Evolutionary conservation across 1,140 invertebrate species (phyloP).

Genomic region (Temnothorax curvispinosus): DNA sequence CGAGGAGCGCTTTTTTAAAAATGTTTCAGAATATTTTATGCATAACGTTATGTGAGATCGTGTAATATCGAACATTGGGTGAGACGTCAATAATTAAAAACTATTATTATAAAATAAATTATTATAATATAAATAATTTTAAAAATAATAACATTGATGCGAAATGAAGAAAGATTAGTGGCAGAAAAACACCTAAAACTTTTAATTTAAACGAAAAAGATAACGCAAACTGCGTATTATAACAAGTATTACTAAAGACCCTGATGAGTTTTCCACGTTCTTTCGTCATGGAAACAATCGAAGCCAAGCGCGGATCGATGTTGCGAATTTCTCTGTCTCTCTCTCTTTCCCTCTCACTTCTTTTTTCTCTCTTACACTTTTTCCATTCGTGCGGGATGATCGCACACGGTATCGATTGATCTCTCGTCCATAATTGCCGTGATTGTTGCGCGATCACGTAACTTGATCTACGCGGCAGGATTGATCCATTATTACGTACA

Average conservation of each 20-base stretch:
- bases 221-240: neutral
- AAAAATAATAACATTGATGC: neutral
- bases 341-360: neutral
- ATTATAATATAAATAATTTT: too few relatives aligned
- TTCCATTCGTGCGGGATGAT: neutral
- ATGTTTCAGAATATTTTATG: neutral
- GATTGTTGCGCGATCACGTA: conserved; percentile 54
- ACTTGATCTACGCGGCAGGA: conserved; percentile 33
- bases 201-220: neutral
- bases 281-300: neutral
- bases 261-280: neutral
- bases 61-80: neutral
- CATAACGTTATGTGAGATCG: neutral
- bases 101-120: too few relatives aligned
- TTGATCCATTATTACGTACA: conserved; percentile 3
- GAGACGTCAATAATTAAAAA: neutral
- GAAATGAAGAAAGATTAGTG: neutral
- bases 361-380: neutral
- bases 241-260: neutral
- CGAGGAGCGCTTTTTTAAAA: neutral
- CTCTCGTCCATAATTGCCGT: conserved; percentile 39
- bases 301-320: conserved; percentile 14
- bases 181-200: neutral
- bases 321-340: neutral
- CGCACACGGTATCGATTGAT: conserved; percentile 19